Conservation (phyloP, 2,888 invertebrate species). For the Dorcus parallelipipedus region DNA sequence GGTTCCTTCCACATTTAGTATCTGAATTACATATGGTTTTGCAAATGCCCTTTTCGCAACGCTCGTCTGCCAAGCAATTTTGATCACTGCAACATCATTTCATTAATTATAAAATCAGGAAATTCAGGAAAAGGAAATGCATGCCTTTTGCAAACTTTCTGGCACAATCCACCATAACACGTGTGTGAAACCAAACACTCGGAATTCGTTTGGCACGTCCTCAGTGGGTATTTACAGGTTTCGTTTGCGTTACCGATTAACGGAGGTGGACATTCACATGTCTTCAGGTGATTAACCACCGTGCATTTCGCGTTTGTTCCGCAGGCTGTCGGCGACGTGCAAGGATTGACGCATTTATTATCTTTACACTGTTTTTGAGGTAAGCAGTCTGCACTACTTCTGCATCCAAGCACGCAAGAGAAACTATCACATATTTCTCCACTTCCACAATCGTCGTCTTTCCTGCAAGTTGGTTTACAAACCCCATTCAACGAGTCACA, state of each 20-base stretch:
- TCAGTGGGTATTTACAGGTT: slow-evolving; percentile 67
- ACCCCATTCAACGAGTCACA: slow-evolving; percentile 67
- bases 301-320: slow-evolving; percentile 78
- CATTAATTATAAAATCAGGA: not conserved
- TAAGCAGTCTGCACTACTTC: slow-evolving; percentile 75
- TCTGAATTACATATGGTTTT: slow-evolving; percentile 85
- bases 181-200: slow-evolving; percentile 70
- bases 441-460: slow-evolving; percentile 81
- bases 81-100: slow-evolving; percentile 60
- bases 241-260: slow-evolving; percentile 72
- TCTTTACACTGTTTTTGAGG: slow-evolving; percentile 68
- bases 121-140: slow-evolving; percentile 18
- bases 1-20: slow-evolving; percentile 71
- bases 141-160: slow-evolving; percentile 73
- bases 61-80: slow-evolving; percentile 80
- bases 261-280: slow-evolving; percentile 69
- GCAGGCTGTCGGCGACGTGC: slow-evolving; percentile 72
- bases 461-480: slow-evolving; percentile 79
- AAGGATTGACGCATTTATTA: slow-evolving; percentile 76
- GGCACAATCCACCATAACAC: slow-evolving; percentile 77
- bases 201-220: slow-evolving; percentile 60
- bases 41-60: slow-evolving; percentile 80
- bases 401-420: slow-evolving; percentile 76
- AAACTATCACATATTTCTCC: slow-evolving; percentile 84
- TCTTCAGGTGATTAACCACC: slow-evolving; percentile 67